Evolutionary conservation across 1,140 invertebrate species (phyloP).

Genomic region (Drosophila nebulosa): DNA sequence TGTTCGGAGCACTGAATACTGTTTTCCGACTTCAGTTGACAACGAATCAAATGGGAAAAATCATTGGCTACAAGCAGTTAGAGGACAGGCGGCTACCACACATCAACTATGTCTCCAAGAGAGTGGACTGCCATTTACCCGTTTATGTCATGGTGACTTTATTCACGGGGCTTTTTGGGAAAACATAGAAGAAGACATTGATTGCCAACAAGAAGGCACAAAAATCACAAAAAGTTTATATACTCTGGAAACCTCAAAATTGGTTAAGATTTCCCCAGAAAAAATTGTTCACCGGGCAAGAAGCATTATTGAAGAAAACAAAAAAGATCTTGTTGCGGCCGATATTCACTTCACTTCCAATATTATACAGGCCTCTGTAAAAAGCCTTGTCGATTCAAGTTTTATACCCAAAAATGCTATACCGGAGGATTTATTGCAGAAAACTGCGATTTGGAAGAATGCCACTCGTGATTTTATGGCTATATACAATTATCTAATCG

Average conservation of each 20-base stretch:
- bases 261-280: conserved; percentile 20
- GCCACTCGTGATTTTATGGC: conserved; percentile 80
- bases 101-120: conserved; percentile 57
- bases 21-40: conserved; percentile 49
- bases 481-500: conserved; percentile 82
- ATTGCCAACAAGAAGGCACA: conserved; percentile 11
- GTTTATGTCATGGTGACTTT: conserved; percentile 62
- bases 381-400: conserved; percentile 3
- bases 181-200: neutral
- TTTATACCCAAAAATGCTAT: neutral
- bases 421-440: neutral
- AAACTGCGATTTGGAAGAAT: conserved; percentile 14
- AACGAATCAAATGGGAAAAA: conserved; percentile 5
- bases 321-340: conserved; percentile 79
- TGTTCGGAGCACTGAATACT: conserved; percentile 62
- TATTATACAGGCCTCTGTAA: conserved; percentile 55
- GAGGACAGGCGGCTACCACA: conserved; percentile 36
- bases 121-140: conserved; percentile 49
- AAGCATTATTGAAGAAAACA: conserved; percentile 41
- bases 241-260: conserved; percentile 25
- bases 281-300: conserved; percentile 30
- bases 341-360: conserved; percentile 83
- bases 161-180: conserved; percentile 65
- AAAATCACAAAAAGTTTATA: conserved; percentile 44
- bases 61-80: conserved; percentile 48